Percentiles rank a stretch among this genome's conserved stretches.
phyloP scores from a whole-genome alignment of 2,797 vertebrate species.

The Anolis apletophallus region DNA sequence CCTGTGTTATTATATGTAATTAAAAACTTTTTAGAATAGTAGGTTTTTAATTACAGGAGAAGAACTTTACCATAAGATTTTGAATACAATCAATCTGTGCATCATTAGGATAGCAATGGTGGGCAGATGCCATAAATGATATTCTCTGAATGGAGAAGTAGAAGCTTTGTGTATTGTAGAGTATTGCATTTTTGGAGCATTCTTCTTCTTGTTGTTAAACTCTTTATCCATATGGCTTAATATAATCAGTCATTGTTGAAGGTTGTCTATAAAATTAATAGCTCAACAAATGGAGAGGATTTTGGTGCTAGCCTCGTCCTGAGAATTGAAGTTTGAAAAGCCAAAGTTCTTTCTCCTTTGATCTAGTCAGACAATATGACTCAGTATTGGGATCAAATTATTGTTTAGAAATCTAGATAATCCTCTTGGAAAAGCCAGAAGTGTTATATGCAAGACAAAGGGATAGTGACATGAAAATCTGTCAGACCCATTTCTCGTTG shows the following conservation, averaged over 20 bases:
- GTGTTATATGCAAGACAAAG: not conserved
- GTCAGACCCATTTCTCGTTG: not conserved
- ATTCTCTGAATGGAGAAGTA: not conserved
- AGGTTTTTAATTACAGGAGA: not conserved
- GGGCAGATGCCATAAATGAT: not conserved
- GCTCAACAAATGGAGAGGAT: not conserved
- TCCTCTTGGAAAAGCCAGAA: not conserved
- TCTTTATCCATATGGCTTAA: not conserved
- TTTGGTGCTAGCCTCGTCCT: not conserved
- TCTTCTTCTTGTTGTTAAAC: not conserved
- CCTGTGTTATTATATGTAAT: too few species aligned
- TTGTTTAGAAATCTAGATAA: not conserved
- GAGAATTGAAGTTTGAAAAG: not conserved
- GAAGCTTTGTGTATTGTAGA: not conserved
- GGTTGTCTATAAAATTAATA: not conserved
- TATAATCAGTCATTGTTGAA: not conserved
- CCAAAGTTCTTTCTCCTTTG: not conserved
- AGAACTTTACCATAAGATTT: not conserved
- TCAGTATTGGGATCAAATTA: not conserved
- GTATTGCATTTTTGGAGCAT: not conserved
- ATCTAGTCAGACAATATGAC: not conserved
- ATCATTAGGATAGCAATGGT: not conserved
- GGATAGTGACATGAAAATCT: not conserved
- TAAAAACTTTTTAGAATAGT: not conserved
- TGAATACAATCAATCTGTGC: conserved; percentile 7